These are phyloP conservation scores for Grammomys dolichurus DNA, from an alignment of 2,113 vertebrate species.

Conservation along the genomic window DNA sequence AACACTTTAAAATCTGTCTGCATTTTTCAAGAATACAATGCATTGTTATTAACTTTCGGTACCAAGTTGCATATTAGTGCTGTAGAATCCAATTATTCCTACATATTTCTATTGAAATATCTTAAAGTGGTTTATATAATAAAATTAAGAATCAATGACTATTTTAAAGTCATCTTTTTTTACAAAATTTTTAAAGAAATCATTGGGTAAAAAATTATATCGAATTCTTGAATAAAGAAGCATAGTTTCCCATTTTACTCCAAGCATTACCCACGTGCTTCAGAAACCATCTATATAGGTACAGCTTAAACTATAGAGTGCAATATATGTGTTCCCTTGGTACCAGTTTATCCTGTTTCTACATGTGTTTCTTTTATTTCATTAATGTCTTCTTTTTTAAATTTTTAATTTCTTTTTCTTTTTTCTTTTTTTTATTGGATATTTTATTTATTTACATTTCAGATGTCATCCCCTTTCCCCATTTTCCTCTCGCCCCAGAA, in stretches of 20 bases:
- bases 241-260: slow-evolving; percentile 1
- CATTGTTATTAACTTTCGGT: background rate
- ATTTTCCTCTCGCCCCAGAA: too few relatives aligned
- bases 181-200: background rate
- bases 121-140: background rate
- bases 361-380: background rate
- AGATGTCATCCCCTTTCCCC: too few relatives aligned
- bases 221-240: background rate
- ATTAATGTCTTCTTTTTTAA: background rate
- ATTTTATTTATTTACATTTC: too few relatives aligned
- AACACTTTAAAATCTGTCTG: background rate
- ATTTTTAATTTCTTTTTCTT: too few relatives aligned
- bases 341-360: background rate
- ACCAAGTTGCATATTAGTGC: too few relatives aligned
- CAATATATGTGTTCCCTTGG: background rate
- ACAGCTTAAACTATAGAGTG: background rate
- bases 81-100: background rate
- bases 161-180: background rate
- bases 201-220: slow-evolving; percentile 26
- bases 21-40: background rate
- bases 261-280: slow-evolving; percentile 12
- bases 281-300: background rate
- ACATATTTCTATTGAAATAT: background rate
- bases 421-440: too few relatives aligned
- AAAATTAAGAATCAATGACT: background rate